Base-by-base conservation (phyloP, 2,888 invertebrate species). In the Phragmatobia fuliginosa region DNA sequence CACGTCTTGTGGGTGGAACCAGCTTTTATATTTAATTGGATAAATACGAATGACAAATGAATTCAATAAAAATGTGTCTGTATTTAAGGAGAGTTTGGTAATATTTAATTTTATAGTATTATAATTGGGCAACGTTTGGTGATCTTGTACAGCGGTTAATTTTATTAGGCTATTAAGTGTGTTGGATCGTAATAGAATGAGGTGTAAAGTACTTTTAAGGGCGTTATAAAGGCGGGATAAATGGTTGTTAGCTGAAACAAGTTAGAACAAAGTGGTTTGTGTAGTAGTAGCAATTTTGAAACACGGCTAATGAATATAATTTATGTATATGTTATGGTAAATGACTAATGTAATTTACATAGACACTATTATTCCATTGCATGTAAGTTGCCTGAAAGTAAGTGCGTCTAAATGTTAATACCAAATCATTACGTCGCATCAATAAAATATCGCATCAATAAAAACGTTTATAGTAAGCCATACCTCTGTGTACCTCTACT, bases 21-120 rank as follows among this genome's bases (percentile, higher is more conserved):
- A 66, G 70, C 41, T 74, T 73, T 75, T 67, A 76, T 32, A 60
- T 82, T 79, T 82, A 73, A 82, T 82, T 81, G 81, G 79, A 62
- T 82, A 77, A 78, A 75, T 77, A 78, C 72, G 69, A 76, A 73
- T 78, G 82, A 81, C 72, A 77, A 72, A 82, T 77, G 80, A 72
- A 81, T 75, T 75, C 79, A 80, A 78, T 81, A 73, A 77, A 78
- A 79, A 67, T 58, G 31, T 31, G 36, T 18, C 56, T 10, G 70
- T 69, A 62, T 64, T 66, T 61, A 68, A 69, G 66, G 71, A 67
- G 62, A 68, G 66, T 59, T 18, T 36, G 36, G 68, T 76, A 71
- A 80, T 81, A 75, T 77, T 80, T 73, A 80, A 80, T 73, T 72
- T 72, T 66, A 61, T 73, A 68, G 71, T 71, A 21, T 79, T 79